Conservation (phyloP, 2,113 vertebrate species). For the Pristiophorus japonicus region DNA sequence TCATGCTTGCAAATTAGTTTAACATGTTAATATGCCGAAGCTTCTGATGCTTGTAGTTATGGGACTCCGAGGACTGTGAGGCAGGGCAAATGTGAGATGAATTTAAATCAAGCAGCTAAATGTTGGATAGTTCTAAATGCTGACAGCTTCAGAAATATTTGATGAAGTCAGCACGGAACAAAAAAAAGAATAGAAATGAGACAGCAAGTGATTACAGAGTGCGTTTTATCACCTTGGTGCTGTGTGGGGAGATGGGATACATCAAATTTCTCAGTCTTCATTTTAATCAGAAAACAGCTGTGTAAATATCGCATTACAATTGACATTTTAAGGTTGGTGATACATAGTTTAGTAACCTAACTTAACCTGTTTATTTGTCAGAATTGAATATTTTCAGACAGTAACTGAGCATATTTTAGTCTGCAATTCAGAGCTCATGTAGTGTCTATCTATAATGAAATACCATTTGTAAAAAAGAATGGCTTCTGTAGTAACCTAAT, state of each 20-base stretch:
- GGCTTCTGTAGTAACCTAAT: not conserved
- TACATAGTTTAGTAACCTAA: not conserved
- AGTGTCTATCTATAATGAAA: not conserved
- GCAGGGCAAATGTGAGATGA: constrained; percentile 48
- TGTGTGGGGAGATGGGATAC: not conserved
- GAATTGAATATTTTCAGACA: not conserved
- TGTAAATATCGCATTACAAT: not conserved
- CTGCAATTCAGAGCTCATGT: not conserved
- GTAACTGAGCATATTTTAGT: not conserved
- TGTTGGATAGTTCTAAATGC: not conserved
- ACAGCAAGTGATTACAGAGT: not conserved
- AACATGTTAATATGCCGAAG: constrained; percentile 39
- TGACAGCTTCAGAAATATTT: constrained; percentile 15
- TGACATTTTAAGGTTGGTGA: not conserved
- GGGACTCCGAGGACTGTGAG: constrained; percentile 45
- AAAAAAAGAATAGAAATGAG: not conserved
- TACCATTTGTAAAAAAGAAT: not conserved
- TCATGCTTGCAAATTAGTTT: not conserved
- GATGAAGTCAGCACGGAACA: not conserved
- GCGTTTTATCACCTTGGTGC: not conserved
- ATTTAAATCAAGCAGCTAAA: constrained; percentile 46
- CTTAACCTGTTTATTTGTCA: not conserved
- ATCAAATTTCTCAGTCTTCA: not conserved
- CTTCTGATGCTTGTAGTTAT: constrained; percentile 42
- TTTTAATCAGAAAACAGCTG: not conserved